Conservation (phyloP, 2,113 vertebrate genomes). For the Thalassoma bifasciatum region DNA sequence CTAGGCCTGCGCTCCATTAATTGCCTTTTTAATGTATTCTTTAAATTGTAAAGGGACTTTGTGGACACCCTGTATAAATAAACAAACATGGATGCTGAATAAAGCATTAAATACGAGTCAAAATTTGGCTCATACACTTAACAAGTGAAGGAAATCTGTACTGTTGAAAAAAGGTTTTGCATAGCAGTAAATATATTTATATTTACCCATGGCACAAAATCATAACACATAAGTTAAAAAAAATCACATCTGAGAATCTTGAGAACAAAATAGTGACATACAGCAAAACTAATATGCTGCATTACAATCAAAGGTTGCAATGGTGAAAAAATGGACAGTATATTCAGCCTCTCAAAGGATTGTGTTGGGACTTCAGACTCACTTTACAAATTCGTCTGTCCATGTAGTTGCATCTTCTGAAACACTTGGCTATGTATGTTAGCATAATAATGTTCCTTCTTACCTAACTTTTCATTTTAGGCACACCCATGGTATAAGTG, state of each 20-base stretch:
- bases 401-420: not conserved
- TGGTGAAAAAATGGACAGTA: not conserved
- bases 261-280: not conserved
- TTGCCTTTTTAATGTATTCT: no score
- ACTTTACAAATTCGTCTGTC: not conserved
- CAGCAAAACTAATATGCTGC: not conserved
- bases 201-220: conserved; percentile 17
- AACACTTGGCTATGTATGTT: not conserved
- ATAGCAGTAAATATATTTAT: conserved; percentile 26
- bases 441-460: conserved; percentile 13
- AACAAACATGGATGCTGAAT: not conserved
- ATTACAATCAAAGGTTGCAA: conserved; percentile 8
- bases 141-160: not conserved
- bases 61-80: no score
- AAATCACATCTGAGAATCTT: not conserved
- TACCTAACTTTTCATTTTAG: not conserved
- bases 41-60: no score
- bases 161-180: conserved; percentile 6
- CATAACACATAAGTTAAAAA: not conserved
- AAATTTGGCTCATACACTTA: not conserved
- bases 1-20: no score
- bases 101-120: not conserved
- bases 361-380: not conserved
- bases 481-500: not conserved
- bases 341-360: not conserved